Percentiles rank a stretch among this genome's conserved stretches.
phyloP scores from a whole-genome alignment of 1,140 invertebrate species.

The Caenorhabditis tropicalis region DNA sequence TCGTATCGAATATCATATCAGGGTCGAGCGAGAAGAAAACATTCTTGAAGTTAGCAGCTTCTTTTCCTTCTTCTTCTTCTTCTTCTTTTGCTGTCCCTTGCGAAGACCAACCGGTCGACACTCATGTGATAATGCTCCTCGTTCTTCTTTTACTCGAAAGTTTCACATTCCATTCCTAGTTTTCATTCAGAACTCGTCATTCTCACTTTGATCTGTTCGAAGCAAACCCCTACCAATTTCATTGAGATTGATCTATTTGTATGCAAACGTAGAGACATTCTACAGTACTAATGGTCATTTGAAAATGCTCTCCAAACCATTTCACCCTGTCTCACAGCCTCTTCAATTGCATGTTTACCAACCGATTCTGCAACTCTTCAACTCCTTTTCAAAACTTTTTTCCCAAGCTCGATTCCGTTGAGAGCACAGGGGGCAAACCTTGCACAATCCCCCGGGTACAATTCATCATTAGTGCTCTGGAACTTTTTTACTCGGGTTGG shows the following conservation, averaged over 20 bases:
- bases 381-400: neutral
- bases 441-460: conserved; percentile 22
- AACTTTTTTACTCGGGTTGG: conserved; percentile 44
- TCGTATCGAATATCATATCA: conserved; percentile 44
- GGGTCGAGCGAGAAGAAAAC: conserved; percentile 25
- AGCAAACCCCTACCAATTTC: no score
- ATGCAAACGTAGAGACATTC: no score
- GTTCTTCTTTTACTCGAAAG: conserved; percentile 33
- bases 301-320: no score
- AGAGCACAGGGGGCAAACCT: neutral
- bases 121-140: conserved; percentile 25
- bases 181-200: neutral
- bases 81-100: no score
- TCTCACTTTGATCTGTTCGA: neutral
- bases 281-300: no score
- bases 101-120: conserved; percentile 34
- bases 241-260: no score
- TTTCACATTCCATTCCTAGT: conserved; percentile 28
- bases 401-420: conserved; percentile 32
- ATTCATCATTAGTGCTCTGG: conserved; percentile 42
- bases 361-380: conserved; percentile 5
- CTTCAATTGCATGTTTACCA: conserved; percentile 28
- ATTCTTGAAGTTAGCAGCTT: conserved; percentile 27
- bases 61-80: no score
- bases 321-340: no score